Base-by-base conservation (phyloP, 2,797 vertebrate genomes). In the Hemibagrus guttatus region DNA sequence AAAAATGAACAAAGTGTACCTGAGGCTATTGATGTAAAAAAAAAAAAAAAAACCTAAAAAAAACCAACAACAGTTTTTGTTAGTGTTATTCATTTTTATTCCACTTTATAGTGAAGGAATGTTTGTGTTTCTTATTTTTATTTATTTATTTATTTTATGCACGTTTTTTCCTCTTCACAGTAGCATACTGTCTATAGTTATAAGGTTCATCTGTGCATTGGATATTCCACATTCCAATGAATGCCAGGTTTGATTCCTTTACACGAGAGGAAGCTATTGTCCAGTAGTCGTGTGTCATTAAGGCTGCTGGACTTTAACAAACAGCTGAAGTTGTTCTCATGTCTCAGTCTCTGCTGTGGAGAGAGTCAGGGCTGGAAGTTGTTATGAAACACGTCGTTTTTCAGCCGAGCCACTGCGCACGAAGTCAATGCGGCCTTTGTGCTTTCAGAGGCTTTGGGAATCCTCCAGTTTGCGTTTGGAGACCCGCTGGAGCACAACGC, bases 301-400 rank as follows among this genome's bases (percentile, higher is more conserved):
- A 28, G 14, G 14, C 49, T 8, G 31, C 74, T 76, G 74, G 54
- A 28, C 72, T 28, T 39, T 39, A 39, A 42, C 68, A 23, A 42
- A 12, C 42, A 74, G 46, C 13, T 74, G 46, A 28, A 52, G 71
- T 74, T 74, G 90, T 93, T 94, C 95, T 96, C 95, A 94, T 95
- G 92, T 96, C 94, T 96, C 95, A 95, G 96, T 96, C 96, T 96
- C 91, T 95, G 94, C 95, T 96, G 95, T 96, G 95, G 96, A 97
- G 95, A 93, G 96, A 97, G 96, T 97, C 96, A 96, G 95, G 95
- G 96, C 95, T 93, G 91, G 92, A 91, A 93, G 93, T 95, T 96
- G 94, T 96, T 96, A 95, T 95, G 94, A 95, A 96, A 95, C 95
- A 95, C 94, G 94, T 93, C 93, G 94, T 93, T 94, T 92, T 87